phyloP scores from a whole-genome alignment of 2,113 vertebrate species.

The Mohoua ochrocephala region DNA sequence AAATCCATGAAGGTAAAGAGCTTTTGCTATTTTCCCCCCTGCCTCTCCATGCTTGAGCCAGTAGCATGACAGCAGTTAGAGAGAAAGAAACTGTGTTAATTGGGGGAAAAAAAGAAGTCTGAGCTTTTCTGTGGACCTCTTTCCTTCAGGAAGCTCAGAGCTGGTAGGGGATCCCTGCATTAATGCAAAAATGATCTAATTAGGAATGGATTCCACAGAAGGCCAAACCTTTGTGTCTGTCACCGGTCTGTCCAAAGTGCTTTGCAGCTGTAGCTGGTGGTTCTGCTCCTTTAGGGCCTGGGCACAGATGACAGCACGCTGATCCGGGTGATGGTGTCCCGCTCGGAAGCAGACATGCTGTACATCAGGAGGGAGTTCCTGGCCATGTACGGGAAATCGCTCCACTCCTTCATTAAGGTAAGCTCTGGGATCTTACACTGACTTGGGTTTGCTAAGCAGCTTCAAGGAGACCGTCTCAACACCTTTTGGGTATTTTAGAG shows the following conservation, averaged over 20 bases:
- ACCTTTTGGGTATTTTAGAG: neutral
- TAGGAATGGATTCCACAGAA: neutral
- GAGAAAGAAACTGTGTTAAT: neutral
- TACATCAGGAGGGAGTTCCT: constrained; percentile 88
- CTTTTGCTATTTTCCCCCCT: neutral
- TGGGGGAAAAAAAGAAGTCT: rapidly evolving
- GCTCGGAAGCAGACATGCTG: constrained; percentile 90
- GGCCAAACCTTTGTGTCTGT: neutral
- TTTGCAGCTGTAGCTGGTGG: neutral
- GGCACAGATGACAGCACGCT: constrained; percentile 90
- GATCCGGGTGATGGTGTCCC: constrained; percentile 92
- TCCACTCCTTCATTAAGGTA: constrained; percentile 96
- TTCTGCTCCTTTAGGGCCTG: constrained; percentile 74
- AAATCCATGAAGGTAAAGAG: constrained; percentile 95
- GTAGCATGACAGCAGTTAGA: neutral
- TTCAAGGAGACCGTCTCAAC: neutral
- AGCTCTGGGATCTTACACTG: neutral
- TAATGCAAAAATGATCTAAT: neutral
- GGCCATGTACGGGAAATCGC: constrained; percentile 87
- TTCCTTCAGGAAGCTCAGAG: neutral
- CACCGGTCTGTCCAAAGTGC: neutral
- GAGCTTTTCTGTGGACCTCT: neutral
- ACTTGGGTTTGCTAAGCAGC: neutral
- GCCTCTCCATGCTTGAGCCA: neutral
- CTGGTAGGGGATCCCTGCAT: neutral